A percentile compares a stretch with the other conserved stretches of the same genome.
Evolutionary conservation across 2,888 invertebrate species (phyloP).

Genomic region (Xanthorhoe spadicearia): DNA sequence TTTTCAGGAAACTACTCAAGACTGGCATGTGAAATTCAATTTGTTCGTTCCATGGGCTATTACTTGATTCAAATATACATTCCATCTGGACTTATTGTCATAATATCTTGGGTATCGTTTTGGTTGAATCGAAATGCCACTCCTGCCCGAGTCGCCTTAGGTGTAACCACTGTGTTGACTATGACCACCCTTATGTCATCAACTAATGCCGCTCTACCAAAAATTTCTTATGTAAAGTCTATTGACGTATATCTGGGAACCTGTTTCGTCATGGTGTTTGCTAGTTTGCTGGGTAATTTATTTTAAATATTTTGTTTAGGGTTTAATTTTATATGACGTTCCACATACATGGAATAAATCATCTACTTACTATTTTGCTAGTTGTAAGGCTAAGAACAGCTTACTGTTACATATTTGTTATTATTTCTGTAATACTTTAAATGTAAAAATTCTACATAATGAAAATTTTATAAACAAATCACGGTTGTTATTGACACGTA

Average conservation of each 20-base stretch:
- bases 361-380: too few relatives aligned
- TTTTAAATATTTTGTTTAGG: too few relatives aligned
- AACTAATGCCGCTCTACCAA: conserved; percentile 97
- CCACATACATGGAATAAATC: too few relatives aligned
- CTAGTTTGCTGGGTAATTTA: conserved; percentile 96
- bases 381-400: too few relatives aligned
- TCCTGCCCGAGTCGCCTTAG: conserved; percentile 96
- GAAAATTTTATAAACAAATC: too few relatives aligned
- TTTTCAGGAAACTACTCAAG: conserved; percentile 96
- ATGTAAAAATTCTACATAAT: too few relatives aligned
- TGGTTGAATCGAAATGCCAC: conserved; percentile 98
- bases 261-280: conserved; percentile 99
- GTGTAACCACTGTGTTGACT: conserved; percentile 97
- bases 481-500: too few relatives aligned
- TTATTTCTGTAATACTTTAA: too few relatives aligned
- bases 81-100: conserved; percentile 97
- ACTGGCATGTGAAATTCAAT: conserved; percentile 97
- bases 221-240: conserved; percentile 98
- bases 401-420: too few relatives aligned
- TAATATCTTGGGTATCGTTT: conserved; percentile 98
- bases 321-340: too few relatives aligned
- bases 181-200: conserved; percentile 99
- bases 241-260: conserved; percentile 99
- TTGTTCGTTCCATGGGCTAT: conserved; percentile 99
- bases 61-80: conserved; percentile 99